Conservation (phyloP, 2,888 invertebrate genomes). For the Brenthis hecate region DNA sequence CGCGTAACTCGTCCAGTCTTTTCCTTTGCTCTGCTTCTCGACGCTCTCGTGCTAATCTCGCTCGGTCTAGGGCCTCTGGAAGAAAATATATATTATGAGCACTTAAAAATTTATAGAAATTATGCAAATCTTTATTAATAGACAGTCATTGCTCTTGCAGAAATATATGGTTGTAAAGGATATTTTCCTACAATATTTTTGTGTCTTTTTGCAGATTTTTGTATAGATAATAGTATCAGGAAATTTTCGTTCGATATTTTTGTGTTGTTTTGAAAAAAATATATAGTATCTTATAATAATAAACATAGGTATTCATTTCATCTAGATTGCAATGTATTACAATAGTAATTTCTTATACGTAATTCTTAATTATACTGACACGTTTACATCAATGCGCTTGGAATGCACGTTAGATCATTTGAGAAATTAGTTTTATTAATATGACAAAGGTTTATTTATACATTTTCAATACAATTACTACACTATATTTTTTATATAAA, state of each 20-base stretch:
- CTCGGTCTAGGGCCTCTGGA: constrained; percentile 83
- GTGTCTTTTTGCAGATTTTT: not conserved
- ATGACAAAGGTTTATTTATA: not conserved
- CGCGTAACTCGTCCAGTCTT: constrained; percentile 93
- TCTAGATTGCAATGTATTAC: too few relatives aligned
- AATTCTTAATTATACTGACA: too few relatives aligned
- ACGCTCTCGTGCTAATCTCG: constrained; percentile 89
- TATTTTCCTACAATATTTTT: too few relatives aligned
- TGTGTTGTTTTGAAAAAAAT: too few relatives aligned
- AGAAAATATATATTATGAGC: not conserved
- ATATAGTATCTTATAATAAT: too few relatives aligned
- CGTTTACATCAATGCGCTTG: not conserved
- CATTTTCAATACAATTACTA: constrained; percentile 1
- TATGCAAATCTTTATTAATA: too few relatives aligned
- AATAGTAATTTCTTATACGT: too few relatives aligned
- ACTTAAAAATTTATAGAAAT: not conserved
- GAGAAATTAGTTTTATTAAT: not conserved
- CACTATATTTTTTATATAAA: not conserved
- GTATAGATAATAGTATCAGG: not conserved
- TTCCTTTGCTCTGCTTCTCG: constrained; percentile 95
- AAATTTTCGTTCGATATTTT: too few relatives aligned
- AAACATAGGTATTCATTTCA: too few relatives aligned
- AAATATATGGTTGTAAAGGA: too few relatives aligned
- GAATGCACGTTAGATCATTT: not conserved
- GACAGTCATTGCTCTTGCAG: too few relatives aligned